Percentiles rank a stretch among this genome's conserved stretches.
phyloP scores from a whole-genome alignment of 1,140 invertebrate genomes.

The Tyrophagus putrescentiae region DNA sequence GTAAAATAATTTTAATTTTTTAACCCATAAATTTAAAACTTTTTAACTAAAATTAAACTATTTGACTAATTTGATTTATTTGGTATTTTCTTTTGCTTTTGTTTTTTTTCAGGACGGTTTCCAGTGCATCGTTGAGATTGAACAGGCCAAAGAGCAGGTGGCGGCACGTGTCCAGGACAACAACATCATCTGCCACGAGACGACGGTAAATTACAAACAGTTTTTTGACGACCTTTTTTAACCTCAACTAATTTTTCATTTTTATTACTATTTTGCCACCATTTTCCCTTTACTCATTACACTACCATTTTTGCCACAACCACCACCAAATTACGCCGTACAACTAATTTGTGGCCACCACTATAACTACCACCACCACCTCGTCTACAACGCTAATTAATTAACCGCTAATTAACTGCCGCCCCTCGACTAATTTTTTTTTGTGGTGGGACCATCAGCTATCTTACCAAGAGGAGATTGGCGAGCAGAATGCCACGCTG shows the following conservation, averaged over 20 bases:
- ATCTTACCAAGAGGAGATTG: constrained; percentile 66
- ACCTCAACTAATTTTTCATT: too few species aligned
- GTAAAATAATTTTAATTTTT: constrained; percentile 30
- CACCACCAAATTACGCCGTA: too few species aligned
- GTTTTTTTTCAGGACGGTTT: constrained; percentile 36
- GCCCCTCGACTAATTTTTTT: not conserved
- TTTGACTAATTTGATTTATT: constrained; percentile 56
- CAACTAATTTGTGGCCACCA: too few species aligned
- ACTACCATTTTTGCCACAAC: not conserved
- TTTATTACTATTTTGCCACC: too few species aligned
- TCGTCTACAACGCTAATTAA: too few species aligned
- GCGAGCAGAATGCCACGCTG: constrained; percentile 71
- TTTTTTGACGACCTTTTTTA: too few species aligned
- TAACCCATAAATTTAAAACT: constrained; percentile 42
- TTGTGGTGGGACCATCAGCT: constrained; percentile 39
- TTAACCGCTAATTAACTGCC: constrained; percentile 1
- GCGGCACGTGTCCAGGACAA: constrained; percentile 66
- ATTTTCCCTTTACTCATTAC: constrained; percentile 7
- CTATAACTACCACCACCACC: too few species aligned
- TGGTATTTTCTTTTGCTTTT: not conserved
- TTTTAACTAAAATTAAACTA: constrained; percentile 36
- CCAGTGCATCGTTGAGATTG: constrained; percentile 76
- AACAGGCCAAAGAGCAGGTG: constrained; percentile 70
- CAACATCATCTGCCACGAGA: constrained; percentile 75
- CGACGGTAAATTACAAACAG: constrained; percentile 49